phyloP scores from a whole-genome alignment of 2,888 invertebrate genomes.

The Pristionchus maxplancki region DNA sequence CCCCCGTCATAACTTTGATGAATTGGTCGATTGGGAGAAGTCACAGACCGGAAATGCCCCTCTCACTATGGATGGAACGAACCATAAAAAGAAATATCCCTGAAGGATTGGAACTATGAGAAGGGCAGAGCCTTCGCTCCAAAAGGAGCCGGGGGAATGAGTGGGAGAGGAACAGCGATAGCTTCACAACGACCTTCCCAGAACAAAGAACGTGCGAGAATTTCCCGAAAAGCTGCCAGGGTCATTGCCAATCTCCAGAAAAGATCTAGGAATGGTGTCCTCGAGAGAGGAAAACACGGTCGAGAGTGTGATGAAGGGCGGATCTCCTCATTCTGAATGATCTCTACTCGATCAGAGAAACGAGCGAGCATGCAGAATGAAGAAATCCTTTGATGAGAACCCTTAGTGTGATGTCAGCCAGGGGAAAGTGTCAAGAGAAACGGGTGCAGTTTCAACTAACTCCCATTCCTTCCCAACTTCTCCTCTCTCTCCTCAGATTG shows the following conservation, averaged over 20 bases:
- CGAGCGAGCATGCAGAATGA: background rate
- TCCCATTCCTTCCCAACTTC: conserved; percentile 21
- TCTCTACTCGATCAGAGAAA: background rate
- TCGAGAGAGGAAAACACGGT: background rate
- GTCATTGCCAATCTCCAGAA: background rate
- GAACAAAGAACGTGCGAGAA: conserved; percentile 16
- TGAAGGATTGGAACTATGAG: too few relatives aligned
- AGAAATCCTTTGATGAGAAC: background rate
- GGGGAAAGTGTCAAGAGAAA: background rate
- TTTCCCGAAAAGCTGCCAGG: conserved; percentile 1
- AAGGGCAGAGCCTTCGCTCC: too few relatives aligned
- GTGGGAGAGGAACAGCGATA: background rate
- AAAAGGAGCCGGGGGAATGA: background rate
- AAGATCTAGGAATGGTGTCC: conserved; percentile 18
- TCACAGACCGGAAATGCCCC: background rate
- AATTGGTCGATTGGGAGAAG: background rate
- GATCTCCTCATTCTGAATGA: background rate
- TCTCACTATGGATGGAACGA: background rate
- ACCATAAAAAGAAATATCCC: background rate
- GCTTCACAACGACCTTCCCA: background rate
- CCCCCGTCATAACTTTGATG: conserved; percentile 13
- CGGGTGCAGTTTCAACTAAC: background rate
- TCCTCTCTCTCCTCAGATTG: conserved; percentile 38
- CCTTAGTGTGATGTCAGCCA: background rate
- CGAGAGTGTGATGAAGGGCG: background rate